These are phyloP conservation scores for Cinclus cinclus DNA, from an alignment of 2,113 vertebrate genomes.

Conservation along the genomic window DNA sequence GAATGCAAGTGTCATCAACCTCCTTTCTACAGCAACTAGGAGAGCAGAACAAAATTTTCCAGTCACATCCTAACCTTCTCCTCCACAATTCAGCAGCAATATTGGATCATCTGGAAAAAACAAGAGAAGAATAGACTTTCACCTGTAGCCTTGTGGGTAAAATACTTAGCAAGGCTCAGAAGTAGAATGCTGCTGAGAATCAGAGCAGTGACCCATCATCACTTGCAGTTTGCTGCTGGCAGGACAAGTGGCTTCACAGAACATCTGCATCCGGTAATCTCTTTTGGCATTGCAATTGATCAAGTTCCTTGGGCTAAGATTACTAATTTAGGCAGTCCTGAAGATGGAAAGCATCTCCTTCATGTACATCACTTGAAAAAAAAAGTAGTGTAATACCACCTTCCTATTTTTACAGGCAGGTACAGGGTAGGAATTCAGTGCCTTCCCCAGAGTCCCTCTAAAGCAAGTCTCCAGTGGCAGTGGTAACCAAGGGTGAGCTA, in stretches of 20 bases:
- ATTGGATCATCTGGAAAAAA: neutral
- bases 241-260: neutral
- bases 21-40: neutral
- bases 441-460: neutral
- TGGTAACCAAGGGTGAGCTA: neutral
- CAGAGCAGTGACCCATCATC: neutral
- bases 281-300: neutral
- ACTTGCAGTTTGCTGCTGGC: neutral
- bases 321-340: neutral
- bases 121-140: neutral
- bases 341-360: neutral
- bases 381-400: neutral
- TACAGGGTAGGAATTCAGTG: neutral
- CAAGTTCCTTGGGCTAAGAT: neutral
- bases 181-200: neutral
- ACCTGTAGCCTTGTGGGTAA: neutral
- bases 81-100: neutral
- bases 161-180: neutral
- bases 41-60: neutral
- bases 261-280: neutral
- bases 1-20: neutral
- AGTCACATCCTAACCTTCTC: neutral
- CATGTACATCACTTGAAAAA: neutral
- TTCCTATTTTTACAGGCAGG: neutral
- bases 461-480: neutral